Evolutionary conservation across 2,888 invertebrate genomes (phyloP).

Genomic region (Microdon myrmicae): DNA sequence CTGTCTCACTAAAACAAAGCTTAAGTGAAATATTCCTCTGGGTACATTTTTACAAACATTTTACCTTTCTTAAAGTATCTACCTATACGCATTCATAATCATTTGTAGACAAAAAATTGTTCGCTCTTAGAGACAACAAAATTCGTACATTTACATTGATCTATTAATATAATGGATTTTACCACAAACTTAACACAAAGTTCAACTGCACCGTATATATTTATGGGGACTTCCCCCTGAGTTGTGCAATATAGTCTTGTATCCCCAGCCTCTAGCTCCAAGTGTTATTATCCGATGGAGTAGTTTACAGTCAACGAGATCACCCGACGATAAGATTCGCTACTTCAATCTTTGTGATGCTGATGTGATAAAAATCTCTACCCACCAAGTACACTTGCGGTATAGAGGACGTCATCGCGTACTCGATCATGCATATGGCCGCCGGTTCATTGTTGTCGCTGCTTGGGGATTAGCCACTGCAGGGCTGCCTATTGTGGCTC

Average conservation of each 20-base stretch:
- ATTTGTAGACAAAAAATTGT: no score
- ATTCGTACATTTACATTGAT: no score
- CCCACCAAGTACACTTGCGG: conserved; percentile 33
- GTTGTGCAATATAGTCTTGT: conserved; percentile 44
- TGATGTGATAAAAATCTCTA: conserved; percentile 43
- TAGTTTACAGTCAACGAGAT: conserved; percentile 51
- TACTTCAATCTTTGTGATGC: conserved; percentile 47
- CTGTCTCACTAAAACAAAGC: no score
- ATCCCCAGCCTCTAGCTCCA: conserved; percentile 27
- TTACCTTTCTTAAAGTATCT: no score
- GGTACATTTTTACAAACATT: no score
- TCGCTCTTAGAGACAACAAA: no score
- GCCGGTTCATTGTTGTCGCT: no score
- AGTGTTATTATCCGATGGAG: conserved; percentile 43
- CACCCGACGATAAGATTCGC: conserved; percentile 51
- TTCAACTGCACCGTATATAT: conserved; percentile 20
- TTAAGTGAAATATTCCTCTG: no score
- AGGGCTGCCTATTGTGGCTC: neutral
- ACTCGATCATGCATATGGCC: conserved; percentile 32
- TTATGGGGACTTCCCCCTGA: neutral
- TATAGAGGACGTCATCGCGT: conserved; percentile 33
- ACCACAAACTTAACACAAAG: no score
- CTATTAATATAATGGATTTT: no score
- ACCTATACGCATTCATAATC: no score
- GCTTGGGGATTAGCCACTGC: conserved; percentile 7